Percentiles rank a stretch among this genome's conserved stretches.
These are phyloP conservation scores for Physocephala rufipes DNA, from an alignment of 2,888 invertebrate species.

Conservation along the genomic window DNA sequence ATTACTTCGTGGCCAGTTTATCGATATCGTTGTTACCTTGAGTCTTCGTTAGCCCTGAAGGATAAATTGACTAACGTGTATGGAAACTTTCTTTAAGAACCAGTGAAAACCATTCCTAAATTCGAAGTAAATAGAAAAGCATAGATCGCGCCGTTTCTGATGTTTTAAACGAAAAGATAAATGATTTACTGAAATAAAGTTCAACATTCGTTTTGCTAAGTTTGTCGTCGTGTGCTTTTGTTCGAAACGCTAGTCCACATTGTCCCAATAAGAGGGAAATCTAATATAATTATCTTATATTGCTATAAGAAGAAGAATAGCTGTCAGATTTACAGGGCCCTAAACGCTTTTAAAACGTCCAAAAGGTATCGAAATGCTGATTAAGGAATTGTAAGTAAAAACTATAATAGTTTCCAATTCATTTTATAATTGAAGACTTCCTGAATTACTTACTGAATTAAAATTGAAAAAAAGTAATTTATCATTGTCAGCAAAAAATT, in stretches of 20 bases:
- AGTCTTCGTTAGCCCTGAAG: background rate
- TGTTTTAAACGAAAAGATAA: background rate
- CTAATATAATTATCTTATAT: background rate
- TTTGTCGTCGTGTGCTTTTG: conserved; percentile 14
- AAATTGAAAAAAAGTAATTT: background rate
- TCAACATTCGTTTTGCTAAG: background rate
- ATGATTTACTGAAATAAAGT: background rate
- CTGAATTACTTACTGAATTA: background rate
- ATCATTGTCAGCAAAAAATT: no score
- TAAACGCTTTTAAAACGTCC: no score
- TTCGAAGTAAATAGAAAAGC: background rate
- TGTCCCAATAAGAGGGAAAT: background rate
- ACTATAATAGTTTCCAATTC: no score
- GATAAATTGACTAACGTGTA: conserved; percentile 4
- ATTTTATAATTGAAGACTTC: no score
- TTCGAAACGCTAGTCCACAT: background rate
- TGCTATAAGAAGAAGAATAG: conserved; percentile 1
- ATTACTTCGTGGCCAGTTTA: background rate
- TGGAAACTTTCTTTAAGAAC: background rate
- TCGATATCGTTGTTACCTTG: conserved; percentile 1
- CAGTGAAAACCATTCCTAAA: background rate
- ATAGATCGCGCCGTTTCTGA: background rate
- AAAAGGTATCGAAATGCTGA: conserved; percentile 54
- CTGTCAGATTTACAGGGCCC: conserved; percentile 1
- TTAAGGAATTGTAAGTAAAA: conserved; percentile 59